Evolutionary conservation across 2,888 invertebrate species (phyloP), one percentile per base, ranked within the genome.

Genomic region (Acanthosoma haemorrhoidale): DNA sequence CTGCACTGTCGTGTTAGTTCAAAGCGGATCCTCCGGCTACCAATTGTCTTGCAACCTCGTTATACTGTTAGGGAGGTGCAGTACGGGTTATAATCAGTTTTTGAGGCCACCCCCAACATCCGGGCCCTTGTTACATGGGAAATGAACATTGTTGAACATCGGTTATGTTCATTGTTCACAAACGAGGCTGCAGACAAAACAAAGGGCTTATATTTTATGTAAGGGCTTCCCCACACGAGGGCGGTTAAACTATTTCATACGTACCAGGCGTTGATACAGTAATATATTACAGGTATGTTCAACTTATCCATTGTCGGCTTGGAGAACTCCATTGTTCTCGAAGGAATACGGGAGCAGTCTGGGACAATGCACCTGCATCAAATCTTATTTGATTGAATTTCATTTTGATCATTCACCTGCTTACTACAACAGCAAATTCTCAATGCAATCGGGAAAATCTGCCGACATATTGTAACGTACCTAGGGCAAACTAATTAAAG

Each of bases 181-280:
- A n/a, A n/a, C 43, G 13, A 18, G 21, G 43, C 4, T 51, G 21
- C 43, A n/a, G 21, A 4, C 21, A 25, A 51, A 51, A 51, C 43
- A 51, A 51, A 51, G 43, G 43, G 25, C 21, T 51, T 18, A 51
- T 51, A 51, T 51, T 51, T 51, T 51, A 51, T 51, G 43, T 51
- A 51, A 51, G 21, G n/a, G 13, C 11, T 13, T 25, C 13, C 21
- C 43, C 43, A 13, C 43, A n/a, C n/a, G n/a, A n/a, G n/a, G 25
- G 43, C 21, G 43, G 15, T 21, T 25, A 25, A 51, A 51, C 43
- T 51, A 51, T 51, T 25, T 51, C 18, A 25, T 25, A 51, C 25
- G 25, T 51, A 51, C 25, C 43, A 18, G n/a, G 16, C 21, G 13
- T 25, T 25, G 43, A 51, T 51, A 25, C 4, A 13, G 43, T 18